Conservation (phyloP, 1,140 invertebrate species). For the Bilobella aurantiaca region DNA sequence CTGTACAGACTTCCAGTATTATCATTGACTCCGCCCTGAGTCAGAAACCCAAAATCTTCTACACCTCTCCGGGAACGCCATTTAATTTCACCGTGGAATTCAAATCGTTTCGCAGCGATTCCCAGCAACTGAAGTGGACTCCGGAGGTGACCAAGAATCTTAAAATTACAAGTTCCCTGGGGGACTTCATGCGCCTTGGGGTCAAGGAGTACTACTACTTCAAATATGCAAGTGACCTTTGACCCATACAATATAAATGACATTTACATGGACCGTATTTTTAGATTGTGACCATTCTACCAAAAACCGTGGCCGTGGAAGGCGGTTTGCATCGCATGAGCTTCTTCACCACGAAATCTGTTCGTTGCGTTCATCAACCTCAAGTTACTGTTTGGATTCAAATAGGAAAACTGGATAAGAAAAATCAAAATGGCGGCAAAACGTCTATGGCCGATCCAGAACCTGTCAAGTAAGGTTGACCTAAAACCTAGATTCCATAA, state of each 20-base stretch:
- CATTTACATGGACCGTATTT: not conserved
- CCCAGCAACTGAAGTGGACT: conserved; percentile 18
- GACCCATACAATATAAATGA: too few species aligned
- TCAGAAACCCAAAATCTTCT: conserved; percentile 15
- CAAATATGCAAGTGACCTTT: conserved; percentile 19
- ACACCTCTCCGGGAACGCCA: not conserved
- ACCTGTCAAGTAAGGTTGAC: not conserved
- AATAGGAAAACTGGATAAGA: not conserved
- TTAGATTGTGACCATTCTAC: not conserved
- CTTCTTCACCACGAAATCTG: conserved; percentile 15
- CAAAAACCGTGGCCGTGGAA: not conserved
- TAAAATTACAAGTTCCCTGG: not conserved
- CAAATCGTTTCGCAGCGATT: not conserved
- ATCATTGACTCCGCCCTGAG: conserved; percentile 17
- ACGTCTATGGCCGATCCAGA: not conserved
- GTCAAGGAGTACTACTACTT: conserved; percentile 5
- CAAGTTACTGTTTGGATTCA: conserved; percentile 14
- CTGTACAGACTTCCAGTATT: conserved; percentile 18
- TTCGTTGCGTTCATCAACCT: conserved; percentile 15
- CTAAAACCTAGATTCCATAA: not conserved
- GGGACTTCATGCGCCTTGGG: not conserved
- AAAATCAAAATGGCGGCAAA: not conserved
- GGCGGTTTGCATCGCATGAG: conserved; percentile 1
- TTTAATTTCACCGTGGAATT: conserved; percentile 17
- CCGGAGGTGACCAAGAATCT: conserved; percentile 6